Percentiles rank a stretch among this genome's conserved stretches.
Conservation (phyloP, 2,113 vertebrate species). For the Tretioscincus oriximinensis region DNA sequence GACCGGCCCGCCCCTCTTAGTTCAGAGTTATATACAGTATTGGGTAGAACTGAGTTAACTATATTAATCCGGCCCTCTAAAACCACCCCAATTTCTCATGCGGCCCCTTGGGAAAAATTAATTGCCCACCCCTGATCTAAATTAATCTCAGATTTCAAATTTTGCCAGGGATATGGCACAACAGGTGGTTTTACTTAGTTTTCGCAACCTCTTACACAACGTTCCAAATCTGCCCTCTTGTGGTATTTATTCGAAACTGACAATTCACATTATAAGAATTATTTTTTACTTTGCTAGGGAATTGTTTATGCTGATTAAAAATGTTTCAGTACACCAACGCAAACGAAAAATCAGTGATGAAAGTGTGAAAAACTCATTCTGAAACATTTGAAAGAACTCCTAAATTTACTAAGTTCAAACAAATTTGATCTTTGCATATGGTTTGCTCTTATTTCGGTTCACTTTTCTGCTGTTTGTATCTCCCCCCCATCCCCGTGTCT, state of each 20-base stretch:
- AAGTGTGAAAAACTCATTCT: too few relatives aligned
- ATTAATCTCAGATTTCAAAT: neutral
- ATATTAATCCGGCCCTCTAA: too few relatives aligned
- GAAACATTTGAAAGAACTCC: neutral
- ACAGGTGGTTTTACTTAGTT: neutral
- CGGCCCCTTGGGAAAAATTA: too few relatives aligned
- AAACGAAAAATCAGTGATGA: neutral
- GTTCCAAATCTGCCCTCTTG: neutral
- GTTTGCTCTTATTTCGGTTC: too few relatives aligned
- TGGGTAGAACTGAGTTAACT: too few relatives aligned
- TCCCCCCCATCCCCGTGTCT: too few relatives aligned
- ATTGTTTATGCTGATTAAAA: neutral
- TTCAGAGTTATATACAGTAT: too few relatives aligned
- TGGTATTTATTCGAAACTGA: neutral
- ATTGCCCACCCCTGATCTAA: too few relatives aligned
- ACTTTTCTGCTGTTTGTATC: too few relatives aligned
- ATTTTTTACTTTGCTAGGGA: neutral
- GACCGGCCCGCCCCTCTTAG: too few relatives aligned
- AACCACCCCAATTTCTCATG: too few relatives aligned
- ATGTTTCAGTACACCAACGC: neutral
- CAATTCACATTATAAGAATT: neutral
- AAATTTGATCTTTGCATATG: too few relatives aligned
- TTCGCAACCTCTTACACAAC: neutral
- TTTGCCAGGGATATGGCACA: neutral
- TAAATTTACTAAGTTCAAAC: neutral